phyloP scores from a whole-genome alignment of 2,113 vertebrate genomes.

The Tetrao urogallus region DNA sequence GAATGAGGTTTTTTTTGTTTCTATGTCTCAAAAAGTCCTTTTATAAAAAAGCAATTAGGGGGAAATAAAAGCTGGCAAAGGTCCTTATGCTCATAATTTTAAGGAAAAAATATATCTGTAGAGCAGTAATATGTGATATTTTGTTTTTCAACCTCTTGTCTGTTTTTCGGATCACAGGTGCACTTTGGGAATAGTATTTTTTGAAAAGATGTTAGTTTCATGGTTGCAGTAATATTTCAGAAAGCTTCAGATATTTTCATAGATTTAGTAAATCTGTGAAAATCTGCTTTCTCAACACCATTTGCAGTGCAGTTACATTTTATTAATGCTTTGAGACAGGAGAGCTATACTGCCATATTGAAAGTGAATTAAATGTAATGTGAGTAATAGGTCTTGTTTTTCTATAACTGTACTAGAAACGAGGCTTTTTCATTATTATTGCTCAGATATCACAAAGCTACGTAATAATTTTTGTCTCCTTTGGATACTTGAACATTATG shows the following conservation, averaged over 20 bases:
- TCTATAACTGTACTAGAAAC: background rate
- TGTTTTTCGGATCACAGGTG: background rate
- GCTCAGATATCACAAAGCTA: background rate
- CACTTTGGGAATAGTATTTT: background rate
- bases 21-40: background rate
- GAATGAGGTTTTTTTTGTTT: background rate
- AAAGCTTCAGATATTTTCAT: background rate
- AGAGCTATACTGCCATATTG: background rate
- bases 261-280: background rate
- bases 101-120: background rate
- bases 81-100: background rate
- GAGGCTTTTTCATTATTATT: background rate
- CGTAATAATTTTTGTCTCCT: background rate
- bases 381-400: background rate
- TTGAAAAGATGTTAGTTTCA: background rate
- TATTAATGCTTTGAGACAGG: slow-evolving; percentile 11
- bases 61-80: background rate
- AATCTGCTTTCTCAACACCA: background rate
- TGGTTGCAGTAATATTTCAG: background rate
- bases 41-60: background rate
- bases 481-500: background rate
- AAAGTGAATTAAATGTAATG: background rate
- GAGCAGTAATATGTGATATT: background rate
- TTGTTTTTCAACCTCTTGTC: fast-evolving
- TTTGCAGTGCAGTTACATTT: background rate